phyloP scores from a whole-genome alignment of 2,888 invertebrate species.

The Smittia aterrima region DNA sequence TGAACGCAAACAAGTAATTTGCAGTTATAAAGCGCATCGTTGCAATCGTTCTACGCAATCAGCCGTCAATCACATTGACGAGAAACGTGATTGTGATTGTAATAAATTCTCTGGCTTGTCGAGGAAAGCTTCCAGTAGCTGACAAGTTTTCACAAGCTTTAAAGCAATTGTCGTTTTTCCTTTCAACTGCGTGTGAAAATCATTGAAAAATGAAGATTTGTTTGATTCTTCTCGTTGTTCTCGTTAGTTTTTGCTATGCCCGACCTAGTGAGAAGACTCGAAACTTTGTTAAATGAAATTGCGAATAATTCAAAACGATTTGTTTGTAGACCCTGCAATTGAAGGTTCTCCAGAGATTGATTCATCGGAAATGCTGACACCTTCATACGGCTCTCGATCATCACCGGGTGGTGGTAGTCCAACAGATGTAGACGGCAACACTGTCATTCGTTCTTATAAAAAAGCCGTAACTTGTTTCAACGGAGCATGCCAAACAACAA shows the following conservation, averaged over 20 bases:
- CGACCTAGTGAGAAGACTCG: not conserved
- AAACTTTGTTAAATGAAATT: not conserved
- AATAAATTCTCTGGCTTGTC: not conserved
- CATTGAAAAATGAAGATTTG: not conserved
- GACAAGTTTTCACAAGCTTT: not conserved
- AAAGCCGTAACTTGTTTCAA: not conserved
- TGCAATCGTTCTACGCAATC: not conserved
- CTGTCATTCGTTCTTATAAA: not conserved
- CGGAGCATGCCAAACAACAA: not conserved
- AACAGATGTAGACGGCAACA: not conserved
- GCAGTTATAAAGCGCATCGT: not conserved
- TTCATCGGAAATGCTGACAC: not conserved
- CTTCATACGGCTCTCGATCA: not conserved
- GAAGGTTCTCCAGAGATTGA: not conserved
- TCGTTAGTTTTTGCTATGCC: not conserved
- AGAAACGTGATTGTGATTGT: not conserved
- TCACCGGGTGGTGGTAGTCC: not conserved
- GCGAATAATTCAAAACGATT: not conserved
- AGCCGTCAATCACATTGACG: not conserved
- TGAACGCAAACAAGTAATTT: not conserved
- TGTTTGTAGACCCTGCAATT: not conserved
- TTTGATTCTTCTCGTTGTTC: not conserved
- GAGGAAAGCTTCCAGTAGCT: not conserved
- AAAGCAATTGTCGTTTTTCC: not conserved
- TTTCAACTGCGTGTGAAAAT: not conserved